Conservation (phyloP, 1,140 invertebrate genomes). For the Subanguina moxae region DNA sequence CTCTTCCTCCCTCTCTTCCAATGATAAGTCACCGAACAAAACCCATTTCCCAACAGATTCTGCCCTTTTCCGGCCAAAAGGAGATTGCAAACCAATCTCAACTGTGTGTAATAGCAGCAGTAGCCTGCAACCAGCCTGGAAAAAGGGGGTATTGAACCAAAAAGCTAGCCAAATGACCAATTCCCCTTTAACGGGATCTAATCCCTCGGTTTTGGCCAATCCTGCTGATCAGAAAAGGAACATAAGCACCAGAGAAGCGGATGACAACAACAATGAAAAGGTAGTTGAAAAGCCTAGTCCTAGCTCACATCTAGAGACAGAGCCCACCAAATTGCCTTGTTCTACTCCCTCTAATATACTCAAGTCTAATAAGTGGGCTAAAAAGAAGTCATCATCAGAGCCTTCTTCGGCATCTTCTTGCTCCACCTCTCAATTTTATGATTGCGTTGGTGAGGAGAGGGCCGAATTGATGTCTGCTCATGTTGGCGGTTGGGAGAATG, state of each 20-base stretch:
- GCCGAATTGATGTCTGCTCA: neutral
- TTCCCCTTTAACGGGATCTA: too few relatives aligned
- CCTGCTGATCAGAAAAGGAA: too few relatives aligned
- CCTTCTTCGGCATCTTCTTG: neutral
- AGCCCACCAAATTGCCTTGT: too few relatives aligned
- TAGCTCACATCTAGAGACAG: too few relatives aligned
- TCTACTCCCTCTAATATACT: too few relatives aligned
- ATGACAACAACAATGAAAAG: too few relatives aligned
- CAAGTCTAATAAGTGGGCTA: too few relatives aligned
- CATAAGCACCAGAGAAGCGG: too few relatives aligned
- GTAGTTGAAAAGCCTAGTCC: too few relatives aligned
- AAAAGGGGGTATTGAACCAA: neutral
- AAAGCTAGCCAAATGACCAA: neutral
- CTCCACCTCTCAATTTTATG: neutral
- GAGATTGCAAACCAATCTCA: neutral
- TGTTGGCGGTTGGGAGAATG: neutral
- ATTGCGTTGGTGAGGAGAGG: neutral
- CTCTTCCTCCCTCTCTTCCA: neutral
- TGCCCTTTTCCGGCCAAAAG: neutral
- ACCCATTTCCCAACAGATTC: neutral
- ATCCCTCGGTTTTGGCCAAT: too few relatives aligned
- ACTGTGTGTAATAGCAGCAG: neutral
- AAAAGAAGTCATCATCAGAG: neutral
- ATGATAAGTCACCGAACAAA: conserved; percentile 2
- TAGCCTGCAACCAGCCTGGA: conserved; percentile 1